Evolutionary conservation across 53 echinoderm and acorn worm genomes (phyloP).

Genomic region (Arbacia lixula): DNA sequence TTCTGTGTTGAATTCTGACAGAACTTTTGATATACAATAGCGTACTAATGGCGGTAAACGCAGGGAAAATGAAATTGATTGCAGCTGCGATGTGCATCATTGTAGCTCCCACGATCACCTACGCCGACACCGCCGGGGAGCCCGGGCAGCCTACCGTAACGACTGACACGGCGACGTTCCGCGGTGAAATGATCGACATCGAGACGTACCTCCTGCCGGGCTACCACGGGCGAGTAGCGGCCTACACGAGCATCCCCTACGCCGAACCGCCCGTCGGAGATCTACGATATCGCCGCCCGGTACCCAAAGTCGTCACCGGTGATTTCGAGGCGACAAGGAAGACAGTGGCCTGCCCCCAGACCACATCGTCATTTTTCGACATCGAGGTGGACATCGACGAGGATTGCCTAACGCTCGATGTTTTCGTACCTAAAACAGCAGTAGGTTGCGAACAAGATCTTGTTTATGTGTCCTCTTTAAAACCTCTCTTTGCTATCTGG

Average conservation of each 20-base stretch:
- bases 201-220: background rate
- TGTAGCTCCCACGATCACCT: no score
- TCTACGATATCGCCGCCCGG: background rate
- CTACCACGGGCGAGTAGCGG: conserved; percentile 6
- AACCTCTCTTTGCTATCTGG: no score
- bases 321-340: conserved; percentile 27
- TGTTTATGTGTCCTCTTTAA: no score
- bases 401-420: conserved; percentile 29
- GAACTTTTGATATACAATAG: no score
- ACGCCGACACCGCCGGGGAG: no score
- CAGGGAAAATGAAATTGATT: no score
- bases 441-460: no score
- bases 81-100: no score
- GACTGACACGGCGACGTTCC: conserved; percentile 5
- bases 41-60: no score
- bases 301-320: conserved; percentile 31
- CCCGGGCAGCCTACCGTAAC: conserved; percentile 16
- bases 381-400: background rate
- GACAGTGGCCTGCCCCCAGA: conserved; percentile 10
- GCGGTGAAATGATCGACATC: conserved; percentile 3
- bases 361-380: background rate
- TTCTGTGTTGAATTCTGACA: no score
- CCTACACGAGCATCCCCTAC: conserved; percentile 36
- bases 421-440: conserved; percentile 22
- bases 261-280: conserved; percentile 39